A percentile compares a stretch with the other conserved stretches of the same genome.
Evolutionary conservation across 37 sponge, comb jelly and placozoan species (phyloP).

Genomic region (Chondrilla cf. caribensis): DNA sequence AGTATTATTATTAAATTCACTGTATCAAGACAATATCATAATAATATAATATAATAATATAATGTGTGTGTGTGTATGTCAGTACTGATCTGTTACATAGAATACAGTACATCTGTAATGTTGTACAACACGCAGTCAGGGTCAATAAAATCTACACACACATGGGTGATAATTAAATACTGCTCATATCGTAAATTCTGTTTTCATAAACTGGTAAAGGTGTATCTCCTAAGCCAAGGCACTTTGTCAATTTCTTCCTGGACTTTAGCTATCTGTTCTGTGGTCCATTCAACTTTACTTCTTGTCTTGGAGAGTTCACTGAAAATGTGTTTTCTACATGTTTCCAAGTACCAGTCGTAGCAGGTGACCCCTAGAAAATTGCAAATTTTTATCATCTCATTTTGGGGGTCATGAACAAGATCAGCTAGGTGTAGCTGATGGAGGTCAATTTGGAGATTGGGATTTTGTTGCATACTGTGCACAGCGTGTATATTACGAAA

Average conservation of each 20-base stretch:
- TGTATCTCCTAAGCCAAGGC: constrained; percentile 1
- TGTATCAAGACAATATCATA: no score
- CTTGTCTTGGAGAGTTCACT: background rate
- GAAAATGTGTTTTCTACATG: constrained; percentile 6
- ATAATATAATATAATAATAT: no score
- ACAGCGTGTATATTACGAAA: constrained; percentile 11
- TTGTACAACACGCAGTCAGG: no score
- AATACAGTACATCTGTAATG: no score
- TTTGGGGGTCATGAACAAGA: background rate
- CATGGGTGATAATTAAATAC: no score
- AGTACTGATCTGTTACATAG: no score
- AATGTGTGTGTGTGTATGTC: no score
- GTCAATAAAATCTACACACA: no score
- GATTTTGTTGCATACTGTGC: background rate
- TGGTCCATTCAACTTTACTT: background rate
- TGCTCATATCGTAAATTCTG: no score
- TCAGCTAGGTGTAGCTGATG: constrained; percentile 7
- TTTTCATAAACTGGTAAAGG: background rate
- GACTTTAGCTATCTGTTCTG: background rate
- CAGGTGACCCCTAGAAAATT: background rate
- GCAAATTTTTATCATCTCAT: background rate
- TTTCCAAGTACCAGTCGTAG: background rate
- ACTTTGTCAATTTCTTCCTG: background rate
- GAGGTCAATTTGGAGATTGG: background rate
- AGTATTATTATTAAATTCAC: no score